Base-by-base conservation (phyloP, 1,140 invertebrate species). In the Musca domestica region DNA sequence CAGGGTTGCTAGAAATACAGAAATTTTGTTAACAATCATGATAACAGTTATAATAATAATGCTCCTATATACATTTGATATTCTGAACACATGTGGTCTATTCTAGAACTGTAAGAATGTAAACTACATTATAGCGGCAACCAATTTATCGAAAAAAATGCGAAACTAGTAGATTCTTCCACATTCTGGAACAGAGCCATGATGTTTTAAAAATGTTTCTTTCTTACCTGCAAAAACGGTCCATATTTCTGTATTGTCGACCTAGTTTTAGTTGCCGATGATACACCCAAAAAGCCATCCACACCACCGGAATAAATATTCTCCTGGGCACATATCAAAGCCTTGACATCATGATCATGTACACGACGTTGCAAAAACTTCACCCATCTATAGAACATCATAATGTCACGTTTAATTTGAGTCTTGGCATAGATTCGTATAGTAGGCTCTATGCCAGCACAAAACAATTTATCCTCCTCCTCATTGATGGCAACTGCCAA, bases 311-410 rank as follows among this genome's bases (percentile, higher is more conserved):
- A 95, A 75, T 91, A 88, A 22, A 96, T 82, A 73, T 88, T 88
- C 2, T 87, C 84, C 25, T 85, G 84, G 71, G 86, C 83, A 25
- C 90, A 80, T 3, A 87, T 83, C 30, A 96, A 80, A 7, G 90
- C 85, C 81, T 85, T 84, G 0, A 96, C 92, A 83, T 95, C 94
- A 80, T 96, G 92, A 22, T 89, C 87, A 81, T 96, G 94, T 30
- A 93, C 87, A 73, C 88, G 85, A 67, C 90, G 85, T 72, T 93
- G 89, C 9, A 91, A 85, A 66, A 90, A 90, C 78, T 90, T 91
- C 0, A 95, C 88, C 94, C 94, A 96, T 58, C 87, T 86, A 2
- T 82, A 72, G 20, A 74, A 72, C 3, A 71, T 51, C 48, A 83
- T 82, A 19, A 85, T 80, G 49, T 85, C 84, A 2, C 86, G 86